Percentiles rank a stretch among this genome's conserved stretches.
Conservation (phyloP, 2,888 invertebrate species). For the Tipula lateralis region DNA sequence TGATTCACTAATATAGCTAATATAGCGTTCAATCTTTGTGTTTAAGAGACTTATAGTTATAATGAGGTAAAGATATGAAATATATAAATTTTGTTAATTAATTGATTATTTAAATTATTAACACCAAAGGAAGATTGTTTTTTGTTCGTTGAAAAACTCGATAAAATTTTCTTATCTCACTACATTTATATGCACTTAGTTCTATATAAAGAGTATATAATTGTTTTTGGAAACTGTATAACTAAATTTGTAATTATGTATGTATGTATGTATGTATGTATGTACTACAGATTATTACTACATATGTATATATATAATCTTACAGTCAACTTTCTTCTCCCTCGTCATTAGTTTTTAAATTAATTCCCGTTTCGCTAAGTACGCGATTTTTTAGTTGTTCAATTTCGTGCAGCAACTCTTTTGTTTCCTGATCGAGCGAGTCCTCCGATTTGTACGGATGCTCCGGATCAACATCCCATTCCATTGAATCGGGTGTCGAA, state of each 20-base stretch:
- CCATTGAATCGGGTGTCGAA: conserved; percentile 62
- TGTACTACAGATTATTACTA: neutral
- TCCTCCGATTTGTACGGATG: conserved; percentile 46
- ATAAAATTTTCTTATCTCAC: neutral
- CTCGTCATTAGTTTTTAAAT: conserved; percentile 35
- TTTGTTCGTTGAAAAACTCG: conserved; percentile 13
- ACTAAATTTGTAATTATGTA: neutral
- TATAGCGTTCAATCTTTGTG: neutral
- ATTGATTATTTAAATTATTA: neutral
- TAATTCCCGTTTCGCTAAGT: conserved; percentile 59
- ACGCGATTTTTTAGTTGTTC: conserved; percentile 62
- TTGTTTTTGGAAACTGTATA: neutral
- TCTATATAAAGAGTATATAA: neutral
- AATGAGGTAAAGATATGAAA: neutral
- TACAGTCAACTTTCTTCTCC: conserved; percentile 34
- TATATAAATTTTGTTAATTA: neutral
- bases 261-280: neutral
- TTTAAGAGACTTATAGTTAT: neutral
- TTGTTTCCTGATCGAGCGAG: conserved; percentile 60
- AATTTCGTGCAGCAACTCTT: conserved; percentile 61
- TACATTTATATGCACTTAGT: neutral
- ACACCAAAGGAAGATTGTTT: neutral
- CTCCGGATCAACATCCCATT: conserved; percentile 59
- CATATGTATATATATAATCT: no score
- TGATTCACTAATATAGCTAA: neutral